Evolutionary conservation across 2,888 invertebrate genomes (phyloP).

Genomic region (Cephalotes varians): DNA sequence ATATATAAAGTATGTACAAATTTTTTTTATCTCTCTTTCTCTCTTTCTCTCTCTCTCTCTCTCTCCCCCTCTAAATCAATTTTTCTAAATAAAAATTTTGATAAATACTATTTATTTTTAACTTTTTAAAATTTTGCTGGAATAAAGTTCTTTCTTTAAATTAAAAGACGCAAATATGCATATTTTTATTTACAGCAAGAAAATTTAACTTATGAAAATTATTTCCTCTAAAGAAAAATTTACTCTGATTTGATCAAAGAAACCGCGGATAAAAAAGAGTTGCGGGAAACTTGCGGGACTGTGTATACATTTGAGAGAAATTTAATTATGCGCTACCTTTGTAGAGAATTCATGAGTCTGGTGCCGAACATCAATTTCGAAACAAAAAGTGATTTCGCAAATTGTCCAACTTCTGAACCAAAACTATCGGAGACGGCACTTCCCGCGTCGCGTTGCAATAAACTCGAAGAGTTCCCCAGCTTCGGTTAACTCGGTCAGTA

Average conservation of each 20-base stretch:
- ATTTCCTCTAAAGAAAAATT: not conserved
- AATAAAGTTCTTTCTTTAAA: not conserved
- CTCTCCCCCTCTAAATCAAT: too few relatives aligned
- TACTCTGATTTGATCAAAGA: not conserved
- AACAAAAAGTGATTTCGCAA: constrained; percentile 54
- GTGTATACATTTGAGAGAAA: constrained; percentile 28
- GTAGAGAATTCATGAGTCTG: constrained; percentile 43
- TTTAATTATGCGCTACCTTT: constrained; percentile 50
- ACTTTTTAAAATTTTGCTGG: not conserved
- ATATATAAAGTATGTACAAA: not conserved
- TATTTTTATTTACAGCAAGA: not conserved
- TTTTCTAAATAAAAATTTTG: not conserved
- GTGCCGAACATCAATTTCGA: constrained; percentile 46
- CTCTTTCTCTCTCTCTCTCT: too few relatives aligned
- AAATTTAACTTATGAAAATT: constrained; percentile 17
- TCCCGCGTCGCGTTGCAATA: constrained; percentile 53
- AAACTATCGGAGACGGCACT: constrained; percentile 55
- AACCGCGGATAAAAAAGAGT: constrained; percentile 13
- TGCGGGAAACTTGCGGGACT: constrained; percentile 17
- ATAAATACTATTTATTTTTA: not conserved
- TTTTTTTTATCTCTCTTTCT: not conserved
- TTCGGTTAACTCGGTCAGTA: constrained; percentile 62
- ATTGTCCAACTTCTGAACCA: constrained; percentile 48
- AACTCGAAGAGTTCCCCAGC: constrained; percentile 56
- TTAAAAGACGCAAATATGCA: not conserved